These are phyloP conservation scores for Clarias platycephalus DNA, from an alignment of 2,797 vertebrate species.

Conservation along the genomic window DNA sequence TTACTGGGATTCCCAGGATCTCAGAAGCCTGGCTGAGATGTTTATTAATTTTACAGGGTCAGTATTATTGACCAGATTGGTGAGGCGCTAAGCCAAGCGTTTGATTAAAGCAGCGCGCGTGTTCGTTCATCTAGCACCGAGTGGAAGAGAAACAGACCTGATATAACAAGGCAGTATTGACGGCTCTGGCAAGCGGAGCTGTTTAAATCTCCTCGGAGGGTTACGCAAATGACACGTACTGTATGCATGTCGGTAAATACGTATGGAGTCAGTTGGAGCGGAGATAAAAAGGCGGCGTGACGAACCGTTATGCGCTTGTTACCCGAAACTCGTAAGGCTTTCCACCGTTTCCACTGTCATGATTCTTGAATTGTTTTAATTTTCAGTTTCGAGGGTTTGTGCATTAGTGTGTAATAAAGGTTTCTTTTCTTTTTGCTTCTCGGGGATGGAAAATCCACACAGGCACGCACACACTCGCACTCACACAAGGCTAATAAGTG, in stretches of 20 bases:
- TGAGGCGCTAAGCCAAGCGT: neutral
- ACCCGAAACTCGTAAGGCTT: neutral
- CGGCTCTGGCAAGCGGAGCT: neutral
- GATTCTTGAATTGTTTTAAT: neutral
- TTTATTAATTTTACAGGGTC: neutral
- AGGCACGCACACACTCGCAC: neutral
- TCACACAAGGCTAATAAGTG: neutral
- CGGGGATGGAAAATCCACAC: neutral
- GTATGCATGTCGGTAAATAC: neutral
- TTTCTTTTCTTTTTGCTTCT: no score
- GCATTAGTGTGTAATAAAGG: neutral
- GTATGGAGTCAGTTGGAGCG: neutral
- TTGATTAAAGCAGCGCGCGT: neutral
- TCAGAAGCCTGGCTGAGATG: neutral
- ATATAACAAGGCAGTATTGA: neutral
- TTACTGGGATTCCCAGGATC: constrained; percentile 1
- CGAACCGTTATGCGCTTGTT: neutral
- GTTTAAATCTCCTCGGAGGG: neutral
- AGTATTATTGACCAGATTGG: neutral
- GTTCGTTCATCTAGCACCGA: neutral
- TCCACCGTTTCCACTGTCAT: neutral
- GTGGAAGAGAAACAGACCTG: neutral
- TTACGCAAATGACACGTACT: neutral
- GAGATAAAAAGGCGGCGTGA: neutral
- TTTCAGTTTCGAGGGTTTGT: neutral